Base-by-base conservation (phyloP, 2,888 invertebrate genomes). In the Eupithecia subumbrata region DNA sequence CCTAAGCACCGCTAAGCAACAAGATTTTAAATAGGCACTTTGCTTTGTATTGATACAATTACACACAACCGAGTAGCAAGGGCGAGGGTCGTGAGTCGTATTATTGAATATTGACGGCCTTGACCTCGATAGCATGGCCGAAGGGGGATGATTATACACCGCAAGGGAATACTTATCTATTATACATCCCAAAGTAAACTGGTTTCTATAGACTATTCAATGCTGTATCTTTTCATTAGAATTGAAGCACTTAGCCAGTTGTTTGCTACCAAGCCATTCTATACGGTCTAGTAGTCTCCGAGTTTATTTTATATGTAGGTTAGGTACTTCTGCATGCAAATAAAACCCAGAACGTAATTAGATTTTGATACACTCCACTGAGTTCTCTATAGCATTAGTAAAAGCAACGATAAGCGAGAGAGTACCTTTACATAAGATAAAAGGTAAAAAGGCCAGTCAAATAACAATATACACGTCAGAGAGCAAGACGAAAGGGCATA, bases 21-120 rank as follows among this genome's bases (percentile, higher is more conserved):
- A 75, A 72, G 68, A 76, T 74, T 78, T 76, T 72, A 78, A 76
- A 76, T 70, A 72, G 73, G 67, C 74, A 74, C 74, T 80, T 60
- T 63, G 76, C 76, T 79, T 78, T 79, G 75, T 81, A 76, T 79
- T 76, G 79, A 80, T 80, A 82, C 80, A 80, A 82, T 82, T 76
- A 79, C 74, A 77, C 67, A 76, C 68, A 76, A 79, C 67, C 71
- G 73, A 77, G 75, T 76, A 64, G 80, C 77, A 84, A 81, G 88
- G 89, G 89, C 83, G 90, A 90, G 90, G 88, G 89, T 86, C 83
- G 83, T 81, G 73, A 73, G 75, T 64, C 84, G 81, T 84, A 80
- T 86, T 88, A 89, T 88, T 88, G 87, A 88, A 87, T 89, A 90
- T 87, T 84, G 86, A 84, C 82, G 88, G 82, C 91, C 91, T 91